These are phyloP conservation scores for Malurus splendens DNA, from an alignment of 2,797 vertebrate genomes.

Conservation along the genomic window DNA sequence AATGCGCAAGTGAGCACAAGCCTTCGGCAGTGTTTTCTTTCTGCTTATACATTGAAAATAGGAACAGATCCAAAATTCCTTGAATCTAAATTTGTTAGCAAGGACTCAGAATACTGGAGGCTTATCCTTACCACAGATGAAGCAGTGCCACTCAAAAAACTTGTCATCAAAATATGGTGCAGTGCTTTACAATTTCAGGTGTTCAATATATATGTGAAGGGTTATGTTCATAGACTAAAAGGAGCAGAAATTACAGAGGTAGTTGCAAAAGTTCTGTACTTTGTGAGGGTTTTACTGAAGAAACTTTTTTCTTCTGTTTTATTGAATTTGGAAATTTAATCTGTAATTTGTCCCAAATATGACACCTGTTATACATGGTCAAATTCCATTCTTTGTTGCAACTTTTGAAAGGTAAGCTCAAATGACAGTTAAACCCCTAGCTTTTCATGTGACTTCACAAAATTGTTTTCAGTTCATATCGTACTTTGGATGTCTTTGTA, in stretches of 20 bases:
- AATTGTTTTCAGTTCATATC: background rate
- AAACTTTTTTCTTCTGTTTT: background rate
- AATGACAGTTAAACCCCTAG: background rate
- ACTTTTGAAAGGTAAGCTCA: background rate
- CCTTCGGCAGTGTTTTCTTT: background rate
- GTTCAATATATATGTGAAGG: background rate
- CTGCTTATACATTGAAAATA: background rate
- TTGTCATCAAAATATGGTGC: background rate
- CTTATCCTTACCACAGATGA: background rate
- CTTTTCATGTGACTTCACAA: background rate
- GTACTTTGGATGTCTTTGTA: background rate
- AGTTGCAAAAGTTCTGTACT: background rate
- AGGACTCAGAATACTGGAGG: background rate
- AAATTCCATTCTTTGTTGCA: background rate
- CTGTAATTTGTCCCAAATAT: background rate
- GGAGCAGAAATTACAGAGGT: background rate
- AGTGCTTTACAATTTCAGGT: background rate
- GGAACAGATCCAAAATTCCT: background rate
- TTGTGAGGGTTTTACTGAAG: background rate
- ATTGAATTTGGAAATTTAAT: background rate
- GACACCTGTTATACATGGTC: background rate
- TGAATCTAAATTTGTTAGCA: background rate
- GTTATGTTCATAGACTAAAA: background rate
- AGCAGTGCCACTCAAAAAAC: background rate
- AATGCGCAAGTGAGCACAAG: background rate